Base-by-base conservation (phyloP, 2,113 vertebrate genomes). In the Scortum barcoo region DNA sequence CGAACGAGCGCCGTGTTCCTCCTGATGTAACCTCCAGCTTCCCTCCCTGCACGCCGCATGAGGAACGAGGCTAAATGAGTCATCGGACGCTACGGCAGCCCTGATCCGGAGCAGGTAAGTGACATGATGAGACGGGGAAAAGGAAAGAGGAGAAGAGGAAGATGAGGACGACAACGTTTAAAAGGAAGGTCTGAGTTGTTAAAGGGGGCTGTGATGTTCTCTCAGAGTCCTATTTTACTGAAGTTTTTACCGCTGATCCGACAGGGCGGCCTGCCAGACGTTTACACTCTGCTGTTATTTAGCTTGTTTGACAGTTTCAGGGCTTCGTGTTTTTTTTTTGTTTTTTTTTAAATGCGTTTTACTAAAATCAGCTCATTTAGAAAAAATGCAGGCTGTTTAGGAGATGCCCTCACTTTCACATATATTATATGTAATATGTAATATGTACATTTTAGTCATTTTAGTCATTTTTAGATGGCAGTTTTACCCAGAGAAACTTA, bases 1-100 rank as follows among this genome's bases (percentile, higher is more conserved):
- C 65, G 50, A 83, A 88, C 36, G 79, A 81, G 33, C 10, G 36
- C 40, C 40, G 22, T 28, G 63, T 83, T 78, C 48, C 71, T 78
- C 48, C 60, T n/a, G 51, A 46, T 51, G 10, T 58, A 11, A 80
- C 83, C 48, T 81, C 69, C 30, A 81, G 60, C 38, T 17, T 28
- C 51, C 16, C 56, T 0, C 6, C 44, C 42, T 36, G 58, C 3
- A 13, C 56, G 42, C 58, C 51, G 80, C 42, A 38, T 63, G 79
- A 83, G 53, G 38, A 51, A 81, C 7, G 20, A 67, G 53, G 58
- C 66, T 44, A 56, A 79, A 72, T 33, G 60, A 67, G 60, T n/a
- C 46, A 72, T 33, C 66, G 54, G 40, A 73, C 60, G 69, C 38
- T 48, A 53, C 42, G 28, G 62, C 75, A 67, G 73, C 76, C 57